Percentiles rank a stretch among this genome's conserved stretches.
phyloP scores from a whole-genome alignment of 1,140 invertebrate genomes.

The Ceratosolen fusciceps region DNA sequence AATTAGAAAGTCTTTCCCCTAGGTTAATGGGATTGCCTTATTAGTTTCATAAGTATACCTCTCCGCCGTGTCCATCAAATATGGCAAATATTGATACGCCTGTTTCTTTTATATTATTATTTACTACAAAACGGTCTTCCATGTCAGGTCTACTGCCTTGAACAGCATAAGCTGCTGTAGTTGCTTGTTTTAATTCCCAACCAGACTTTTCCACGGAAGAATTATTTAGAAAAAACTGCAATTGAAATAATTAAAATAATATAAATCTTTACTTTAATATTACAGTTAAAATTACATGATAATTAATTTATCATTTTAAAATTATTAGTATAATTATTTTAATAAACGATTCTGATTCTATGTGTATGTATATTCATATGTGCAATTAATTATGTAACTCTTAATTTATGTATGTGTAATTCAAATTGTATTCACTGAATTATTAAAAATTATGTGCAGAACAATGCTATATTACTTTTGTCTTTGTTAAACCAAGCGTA shows the following conservation, averaged over 20 bases:
- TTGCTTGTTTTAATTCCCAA: slow-evolving; percentile 83
- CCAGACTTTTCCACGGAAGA: slow-evolving; percentile 73
- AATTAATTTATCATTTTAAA: neutral
- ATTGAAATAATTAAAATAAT: slow-evolving; percentile 61
- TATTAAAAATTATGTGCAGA: slow-evolving; percentile 18
- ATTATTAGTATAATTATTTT: too few species aligned
- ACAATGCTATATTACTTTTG: slow-evolving; percentile 63
- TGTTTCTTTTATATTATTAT: slow-evolving; percentile 72
- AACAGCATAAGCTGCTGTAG: slow-evolving; percentile 88
- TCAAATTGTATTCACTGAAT: too few species aligned
- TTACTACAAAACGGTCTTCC: slow-evolving; percentile 88
- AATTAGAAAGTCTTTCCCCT: slow-evolving; percentile 9
- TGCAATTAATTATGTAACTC: too few species aligned
- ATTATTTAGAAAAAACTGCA: slow-evolving; percentile 67
- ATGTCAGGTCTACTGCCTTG: slow-evolving; percentile 90
- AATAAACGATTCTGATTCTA: too few species aligned
- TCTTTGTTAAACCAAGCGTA: slow-evolving; percentile 75
- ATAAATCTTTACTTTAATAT: slow-evolving; percentile 10
- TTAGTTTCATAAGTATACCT: slow-evolving; percentile 71
- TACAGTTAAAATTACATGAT: neutral
- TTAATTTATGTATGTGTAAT: too few species aligned
- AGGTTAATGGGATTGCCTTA: slow-evolving; percentile 12
- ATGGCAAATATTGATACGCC: slow-evolving; percentile 88
- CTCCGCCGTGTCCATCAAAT: slow-evolving; percentile 95
- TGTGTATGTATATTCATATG: too few species aligned